Base-by-base conservation (phyloP, 1,140 invertebrate species). In the Maniola jurtina region DNA sequence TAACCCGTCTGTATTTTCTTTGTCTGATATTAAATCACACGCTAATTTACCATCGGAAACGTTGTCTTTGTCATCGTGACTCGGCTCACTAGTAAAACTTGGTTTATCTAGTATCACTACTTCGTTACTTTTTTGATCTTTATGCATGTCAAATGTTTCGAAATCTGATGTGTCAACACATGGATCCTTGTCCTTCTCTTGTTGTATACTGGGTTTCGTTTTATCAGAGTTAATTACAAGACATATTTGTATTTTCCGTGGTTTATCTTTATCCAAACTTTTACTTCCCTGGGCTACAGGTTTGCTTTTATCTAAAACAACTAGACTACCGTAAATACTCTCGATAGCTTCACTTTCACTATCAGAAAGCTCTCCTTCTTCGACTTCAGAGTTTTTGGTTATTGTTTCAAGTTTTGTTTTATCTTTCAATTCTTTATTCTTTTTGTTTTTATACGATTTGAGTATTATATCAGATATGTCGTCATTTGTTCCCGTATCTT, bases 261-360 rank as follows among this genome's bases (percentile, higher is more conserved):
- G 66, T 56, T 73, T 73, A 38, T 82, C 75, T 65, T 78, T 80
- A 59, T 79, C 71, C 13, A 64, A 48, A 15, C 59, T 45, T 45
- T 61, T 42, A 57, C 48, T 64, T 70, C 71, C 71, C 13, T 6
- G 13, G 33, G 57, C 72, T 15, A 55, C 58, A 34, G 66, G 59
- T 64, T 85, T 79, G 16, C 81, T 77, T 78, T 84, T 80, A 62
- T 86, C 78, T 35, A 82, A 71, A 16, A 83, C 64, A 0, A 79
- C 68, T 25, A 80, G 52, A 60, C 87, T 92, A 15, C 91, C 89
- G 69, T 84, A 87, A 66, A 88, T 72, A 56, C 80, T 77, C 73
- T 84, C 81, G 68, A 92, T 89, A 42, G 84, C 76, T 75, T 92
- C 89, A 74, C 88, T 90, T 70, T 92, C 90, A 72, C 90, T 90